Conservation (phyloP, 2,888 invertebrate species). For the Tortricodes alternella region DNA sequence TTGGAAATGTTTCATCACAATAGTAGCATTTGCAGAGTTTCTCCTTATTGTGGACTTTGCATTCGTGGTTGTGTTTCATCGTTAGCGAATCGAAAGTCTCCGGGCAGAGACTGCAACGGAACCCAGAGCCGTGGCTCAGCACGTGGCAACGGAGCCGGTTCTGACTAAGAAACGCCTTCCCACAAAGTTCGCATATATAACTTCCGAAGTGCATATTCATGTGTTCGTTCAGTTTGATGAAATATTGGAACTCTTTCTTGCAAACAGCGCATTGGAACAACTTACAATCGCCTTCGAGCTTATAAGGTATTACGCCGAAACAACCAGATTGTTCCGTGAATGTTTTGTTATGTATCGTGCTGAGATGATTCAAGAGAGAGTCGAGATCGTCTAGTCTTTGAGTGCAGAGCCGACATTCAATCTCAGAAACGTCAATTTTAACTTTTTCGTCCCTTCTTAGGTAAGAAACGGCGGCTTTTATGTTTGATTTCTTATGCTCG, state of each 20-base stretch:
- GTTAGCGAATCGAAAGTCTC: constrained; percentile 59
- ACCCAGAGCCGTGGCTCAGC: constrained; percentile 55
- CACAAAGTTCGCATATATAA: constrained; percentile 69
- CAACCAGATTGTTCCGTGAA: constrained; percentile 54
- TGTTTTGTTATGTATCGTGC: constrained; percentile 44
- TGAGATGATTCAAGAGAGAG: constrained; percentile 54
- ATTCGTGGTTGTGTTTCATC: constrained; percentile 56
- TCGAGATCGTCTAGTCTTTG: constrained; percentile 42
- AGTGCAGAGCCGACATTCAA: constrained; percentile 55
- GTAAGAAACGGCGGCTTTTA: constrained; percentile 63
- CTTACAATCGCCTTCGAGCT: constrained; percentile 42
- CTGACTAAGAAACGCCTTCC: constrained; percentile 66
- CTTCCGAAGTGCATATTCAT: constrained; percentile 70
- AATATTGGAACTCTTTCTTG: constrained; percentile 59
- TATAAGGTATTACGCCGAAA: constrained; percentile 64
- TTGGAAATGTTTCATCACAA: constrained; percentile 60
- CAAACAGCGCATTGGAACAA: constrained; percentile 62
- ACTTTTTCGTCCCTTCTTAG: constrained; percentile 68
- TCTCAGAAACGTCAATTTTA: constrained; percentile 62
- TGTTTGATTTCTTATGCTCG: constrained; percentile 54
- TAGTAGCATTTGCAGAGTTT: constrained; percentile 58
- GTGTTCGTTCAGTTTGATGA: constrained; percentile 70
- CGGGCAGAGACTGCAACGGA: constrained; percentile 56
- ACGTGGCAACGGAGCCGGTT: constrained; percentile 63
- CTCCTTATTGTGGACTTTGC: constrained; percentile 52